Evolutionary conservation across 2,888 invertebrate species (phyloP), one percentile per base, ranked within the genome.

Genomic region (Metallyticus violacea): DNA sequence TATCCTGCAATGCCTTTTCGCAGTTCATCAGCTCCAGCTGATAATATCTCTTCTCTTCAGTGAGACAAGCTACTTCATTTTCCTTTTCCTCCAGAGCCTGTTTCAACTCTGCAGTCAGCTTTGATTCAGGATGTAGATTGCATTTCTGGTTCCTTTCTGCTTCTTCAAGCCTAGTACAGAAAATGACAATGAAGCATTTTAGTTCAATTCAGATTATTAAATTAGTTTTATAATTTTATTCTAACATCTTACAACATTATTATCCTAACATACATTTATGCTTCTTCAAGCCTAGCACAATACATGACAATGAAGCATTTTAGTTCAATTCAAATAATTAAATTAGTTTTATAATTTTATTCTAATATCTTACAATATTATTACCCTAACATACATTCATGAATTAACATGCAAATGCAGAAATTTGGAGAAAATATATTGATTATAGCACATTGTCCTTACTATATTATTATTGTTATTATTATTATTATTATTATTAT

Each of bases 71-170:
- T 81, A 94, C 90, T 89, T 94, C 94, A 88, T 93, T 93, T 89
- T 94, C 94, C 89, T 94, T 93, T 87, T 93, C 93, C 40, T 93
- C 93, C 85, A 94, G 92, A n/a, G 93, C 92, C 89, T 92, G 92
- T 62, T 92, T 92, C 83, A 94, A 90, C 88, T 94, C 94, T 7
- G 93, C 91, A 81, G 94, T 94, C 89, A 93, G 92, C 86, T 93
- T 93, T 15, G 40, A 0, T 1, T 82, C 62, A 40, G 94, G 89
- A 89, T 94, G 94, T 90, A 94, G 94, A 9, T 92, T 91, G 1
- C 93, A 93, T 90, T 94, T 94, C 15, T 94, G 91, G 79, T 93
- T 91, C 90, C 94, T 94, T 9, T 82, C 77, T 15, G 86, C 76
- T 77, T 88, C 87, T 82, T 88, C 86, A 26, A 88, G 81, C 28